Base-by-base conservation (phyloP, 1,140 invertebrate genomes). In the Drosophila arawakana region DNA sequence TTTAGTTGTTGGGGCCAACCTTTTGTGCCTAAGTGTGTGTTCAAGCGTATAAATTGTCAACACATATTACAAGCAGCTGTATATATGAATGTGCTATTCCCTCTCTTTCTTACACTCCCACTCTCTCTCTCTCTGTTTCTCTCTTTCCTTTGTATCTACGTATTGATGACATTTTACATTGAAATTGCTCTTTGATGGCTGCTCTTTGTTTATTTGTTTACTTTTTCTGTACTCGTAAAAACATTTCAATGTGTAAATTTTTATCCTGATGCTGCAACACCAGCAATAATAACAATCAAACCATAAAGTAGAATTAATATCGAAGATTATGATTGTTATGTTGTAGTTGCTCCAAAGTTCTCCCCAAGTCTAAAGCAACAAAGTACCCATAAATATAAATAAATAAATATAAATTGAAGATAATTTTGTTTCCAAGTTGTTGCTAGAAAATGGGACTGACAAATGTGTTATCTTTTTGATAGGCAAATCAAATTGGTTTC, bases 261-360 rank as follows among this genome's bases (percentile, higher is more conserved):
- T 73, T 86, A 74, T 86, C 52, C 50, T 43, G 8, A 4, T 58
- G 66, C 43, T 49, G 58, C 71, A 60, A 49, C 55, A 63, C 49
- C 63, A 70, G 66, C 60, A 71, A 71, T 66, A 75, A 78, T 70
- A 75, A 70, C 76, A 75, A 63, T 75, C 67, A 54, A 43, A 49
- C 73, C 73, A 89, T 88, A 89, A 88, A 88, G 77, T 83, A 67
- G 70, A 84, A 89, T 84, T 88, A 89, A 88, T 89, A 80, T 81
- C 70, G 30, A 78, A 89, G 84, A 88, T 89, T 88, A 88, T 88
- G 67, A 89, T 83, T 82, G 84, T 62, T 74, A 78, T 85, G 25
- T 6, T 21, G 18, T 21, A 21, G 25, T 30, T 30, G 25, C 25
- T 6, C 4, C 25, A 3, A 30, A 30, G 25, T 47, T 6, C 43